Conservation (phyloP, 2,113 vertebrate genomes). For the Microtus richardsoni region DNA sequence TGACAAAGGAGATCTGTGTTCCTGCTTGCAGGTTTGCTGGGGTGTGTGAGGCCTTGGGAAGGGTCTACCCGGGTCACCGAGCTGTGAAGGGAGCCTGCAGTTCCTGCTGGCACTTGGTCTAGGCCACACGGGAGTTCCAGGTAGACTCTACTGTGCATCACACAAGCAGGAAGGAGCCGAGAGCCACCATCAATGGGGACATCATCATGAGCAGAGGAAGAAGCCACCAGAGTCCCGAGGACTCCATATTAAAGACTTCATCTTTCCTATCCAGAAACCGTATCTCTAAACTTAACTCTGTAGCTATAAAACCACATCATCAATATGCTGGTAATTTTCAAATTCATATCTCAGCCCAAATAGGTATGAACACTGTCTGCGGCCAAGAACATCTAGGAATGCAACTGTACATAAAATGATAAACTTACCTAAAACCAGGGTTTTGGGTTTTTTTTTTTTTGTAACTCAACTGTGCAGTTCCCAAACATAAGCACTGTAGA, state of each 20-base stretch:
- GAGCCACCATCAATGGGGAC: background rate
- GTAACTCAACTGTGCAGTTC: background rate
- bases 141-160: accelerated
- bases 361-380: too few species aligned
- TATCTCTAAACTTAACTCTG: constrained; percentile 32
- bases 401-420: background rate
- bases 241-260: background rate
- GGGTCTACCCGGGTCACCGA: background rate
- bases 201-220: background rate
- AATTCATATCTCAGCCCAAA: background rate
- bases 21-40: background rate
- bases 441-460: too few species aligned
- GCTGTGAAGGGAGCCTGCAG: background rate
- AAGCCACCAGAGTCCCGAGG: background rate
- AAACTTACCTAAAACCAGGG: background rate
- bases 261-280: background rate
- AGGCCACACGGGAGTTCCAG: background rate
- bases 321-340: background rate
- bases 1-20: background rate
- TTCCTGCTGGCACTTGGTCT: background rate
- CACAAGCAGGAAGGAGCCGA: background rate
- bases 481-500: background rate
- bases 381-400: background rate
- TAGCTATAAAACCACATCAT: background rate
- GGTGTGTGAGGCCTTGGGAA: background rate